These are phyloP conservation scores for Sander vitreus DNA, from an alignment of 2,113 vertebrate genomes.

Conservation along the genomic window DNA sequence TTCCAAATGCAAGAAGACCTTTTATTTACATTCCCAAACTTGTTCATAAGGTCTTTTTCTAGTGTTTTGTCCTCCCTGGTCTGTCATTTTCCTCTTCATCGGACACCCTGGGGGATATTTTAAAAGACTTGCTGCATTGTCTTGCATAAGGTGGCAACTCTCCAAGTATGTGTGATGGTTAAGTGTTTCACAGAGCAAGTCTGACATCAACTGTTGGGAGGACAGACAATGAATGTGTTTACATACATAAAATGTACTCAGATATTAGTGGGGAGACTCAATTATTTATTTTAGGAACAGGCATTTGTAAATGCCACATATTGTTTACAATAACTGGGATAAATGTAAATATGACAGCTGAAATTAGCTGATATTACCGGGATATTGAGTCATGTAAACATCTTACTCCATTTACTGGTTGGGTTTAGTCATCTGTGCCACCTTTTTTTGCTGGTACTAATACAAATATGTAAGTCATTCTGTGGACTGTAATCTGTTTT, in stretches of 20 bases:
- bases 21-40: conserved; percentile 43
- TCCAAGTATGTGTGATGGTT: conserved; percentile 44
- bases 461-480: not conserved
- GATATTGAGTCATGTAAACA: conserved; percentile 41
- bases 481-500: conserved; percentile 17
- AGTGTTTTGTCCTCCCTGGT: conserved; percentile 10
- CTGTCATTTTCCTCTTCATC: conserved; percentile 37
- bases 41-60: conserved; percentile 1
- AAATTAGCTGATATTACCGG: conserved; percentile 34
- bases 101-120: conserved; percentile 1
- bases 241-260: conserved; percentile 39
- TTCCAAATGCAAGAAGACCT: conserved; percentile 58
- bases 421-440: conserved; percentile 38
- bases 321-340: conserved; percentile 41
- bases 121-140: conserved; percentile 34
- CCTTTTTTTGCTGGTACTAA: conserved; percentile 2
- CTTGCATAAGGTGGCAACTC: conserved; percentile 39
- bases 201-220: conserved; percentile 50
- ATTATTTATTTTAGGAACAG: conserved; percentile 59
- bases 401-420: conserved; percentile 41
- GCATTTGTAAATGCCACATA: conserved; percentile 37
- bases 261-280: conserved; percentile 33
- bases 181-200: conserved; percentile 42
- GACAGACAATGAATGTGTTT: conserved; percentile 45
- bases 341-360: conserved; percentile 28